Evolutionary conservation across 2,797 vertebrate species (phyloP).

Genomic region (Saxicola maurus): DNA sequence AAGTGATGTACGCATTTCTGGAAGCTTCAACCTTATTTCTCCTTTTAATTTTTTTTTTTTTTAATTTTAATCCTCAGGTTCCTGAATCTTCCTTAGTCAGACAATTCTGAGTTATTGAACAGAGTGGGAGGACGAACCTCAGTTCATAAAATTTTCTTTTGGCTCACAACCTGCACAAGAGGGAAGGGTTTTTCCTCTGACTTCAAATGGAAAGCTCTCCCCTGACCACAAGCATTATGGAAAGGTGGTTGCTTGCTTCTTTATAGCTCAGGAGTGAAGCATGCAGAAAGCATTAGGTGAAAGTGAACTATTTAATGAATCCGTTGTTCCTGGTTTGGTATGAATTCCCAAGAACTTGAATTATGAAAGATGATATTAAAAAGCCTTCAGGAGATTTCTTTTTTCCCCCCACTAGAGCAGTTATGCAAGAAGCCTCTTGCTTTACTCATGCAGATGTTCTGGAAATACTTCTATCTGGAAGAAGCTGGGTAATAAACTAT

Average conservation of each 20-base stretch:
- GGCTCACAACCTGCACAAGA: neutral
- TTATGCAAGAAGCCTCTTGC: conserved; percentile 16
- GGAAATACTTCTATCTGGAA: neutral
- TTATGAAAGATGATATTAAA: conserved; percentile 18
- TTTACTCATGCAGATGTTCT: neutral
- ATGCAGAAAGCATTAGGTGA: conserved; percentile 12
- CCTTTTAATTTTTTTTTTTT: neutral
- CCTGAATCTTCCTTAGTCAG: neutral
- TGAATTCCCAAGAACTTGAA: conserved; percentile 1
- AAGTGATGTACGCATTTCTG: neutral
- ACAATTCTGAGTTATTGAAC: neutral
- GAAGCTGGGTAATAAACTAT: neutral
- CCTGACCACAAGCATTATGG: neutral
- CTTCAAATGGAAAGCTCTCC: neutral
- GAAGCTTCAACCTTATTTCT: neutral
- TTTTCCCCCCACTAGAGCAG: neutral
- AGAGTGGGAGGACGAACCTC: neutral
- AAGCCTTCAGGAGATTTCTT: conserved; percentile 5
- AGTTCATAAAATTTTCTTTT: neutral
- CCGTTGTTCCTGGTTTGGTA: neutral
- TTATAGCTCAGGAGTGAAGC: neutral
- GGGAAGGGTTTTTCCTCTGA: neutral
- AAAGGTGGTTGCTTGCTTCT: conserved; percentile 1
- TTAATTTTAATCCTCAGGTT: neutral
- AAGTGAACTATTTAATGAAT: conserved; percentile 25